A percentile compares a stretch with the other conserved stretches of the same genome.
These are phyloP conservation scores for Ceuthmochares aereus DNA, from an alignment of 2,113 vertebrate species.

Conservation along the genomic window DNA sequence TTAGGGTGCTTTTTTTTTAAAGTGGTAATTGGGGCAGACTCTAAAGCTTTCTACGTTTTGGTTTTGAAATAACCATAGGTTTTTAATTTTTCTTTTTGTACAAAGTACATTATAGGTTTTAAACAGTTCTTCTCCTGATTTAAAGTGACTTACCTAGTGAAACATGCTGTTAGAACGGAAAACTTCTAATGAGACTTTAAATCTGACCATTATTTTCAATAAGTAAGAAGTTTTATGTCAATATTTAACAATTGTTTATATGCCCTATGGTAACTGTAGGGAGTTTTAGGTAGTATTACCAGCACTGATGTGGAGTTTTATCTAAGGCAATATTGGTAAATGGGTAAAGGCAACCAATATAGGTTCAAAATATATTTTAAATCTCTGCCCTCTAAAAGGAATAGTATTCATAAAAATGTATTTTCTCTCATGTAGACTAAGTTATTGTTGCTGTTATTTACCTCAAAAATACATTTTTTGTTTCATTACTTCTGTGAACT, in stretches of 20 bases:
- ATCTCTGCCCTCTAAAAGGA: background rate
- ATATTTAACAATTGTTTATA: background rate
- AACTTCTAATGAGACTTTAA: background rate
- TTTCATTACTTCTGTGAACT: background rate
- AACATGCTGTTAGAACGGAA: background rate
- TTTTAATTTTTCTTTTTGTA: background rate
- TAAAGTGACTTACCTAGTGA: background rate
- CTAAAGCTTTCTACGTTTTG: background rate
- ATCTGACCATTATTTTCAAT: background rate
- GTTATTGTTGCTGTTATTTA: background rate
- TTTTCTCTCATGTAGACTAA: background rate
- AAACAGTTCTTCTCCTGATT: background rate
- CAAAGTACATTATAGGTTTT: accelerated
- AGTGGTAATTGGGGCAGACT: background rate
- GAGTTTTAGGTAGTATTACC: background rate
- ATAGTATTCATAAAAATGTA: background rate
- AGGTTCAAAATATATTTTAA: background rate
- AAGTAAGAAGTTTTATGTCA: background rate
- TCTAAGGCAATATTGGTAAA: background rate
- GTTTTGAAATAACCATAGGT: background rate
- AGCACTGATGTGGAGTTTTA: background rate
- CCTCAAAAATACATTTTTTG: background rate
- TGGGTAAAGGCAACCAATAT: background rate
- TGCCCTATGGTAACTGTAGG: background rate
- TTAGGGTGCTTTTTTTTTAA: background rate